These are phyloP conservation scores for Aurelia aurita DNA, from an alignment of 30 jellyfish, hydroid and myxozoan genomes.

Conservation along the genomic window DNA sequence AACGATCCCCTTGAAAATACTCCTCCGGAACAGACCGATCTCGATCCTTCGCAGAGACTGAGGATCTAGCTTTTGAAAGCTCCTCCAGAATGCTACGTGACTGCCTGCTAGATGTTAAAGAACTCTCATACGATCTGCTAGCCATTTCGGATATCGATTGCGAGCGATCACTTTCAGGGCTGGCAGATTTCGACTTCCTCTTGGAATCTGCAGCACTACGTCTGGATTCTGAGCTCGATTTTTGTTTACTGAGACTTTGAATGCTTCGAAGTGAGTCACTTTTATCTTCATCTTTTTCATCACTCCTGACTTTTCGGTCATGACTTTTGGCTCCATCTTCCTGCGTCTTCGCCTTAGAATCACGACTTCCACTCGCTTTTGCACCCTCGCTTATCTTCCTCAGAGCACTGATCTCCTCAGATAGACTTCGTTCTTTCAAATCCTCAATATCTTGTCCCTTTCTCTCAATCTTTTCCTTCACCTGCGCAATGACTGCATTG, in stretches of 20 bases:
- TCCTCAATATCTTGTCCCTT: not conserved
- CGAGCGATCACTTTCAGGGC: not conserved
- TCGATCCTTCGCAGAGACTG: not conserved
- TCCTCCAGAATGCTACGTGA: slow-evolving; percentile 13
- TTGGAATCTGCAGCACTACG: not conserved
- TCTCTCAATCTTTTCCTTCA: slow-evolving; percentile 13
- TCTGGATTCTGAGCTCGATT: slow-evolving; percentile 7
- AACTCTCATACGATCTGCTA: not conserved
- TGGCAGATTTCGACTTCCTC: not conserved
- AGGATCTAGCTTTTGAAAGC: not conserved
- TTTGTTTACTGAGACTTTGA: not conserved
- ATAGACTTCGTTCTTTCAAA: slow-evolving; percentile 25
- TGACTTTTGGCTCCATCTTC: not conserved
- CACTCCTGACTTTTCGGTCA: not conserved
- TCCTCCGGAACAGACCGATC: slow-evolving; percentile 27
- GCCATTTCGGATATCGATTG: not conserved
- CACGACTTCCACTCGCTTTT: not conserved
- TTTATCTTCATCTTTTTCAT: not conserved
- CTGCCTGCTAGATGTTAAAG: not conserved
- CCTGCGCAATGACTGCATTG: slow-evolving; percentile 7
- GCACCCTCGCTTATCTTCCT: slow-evolving; percentile 7
- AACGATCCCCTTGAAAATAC: slow-evolving; percentile 5
- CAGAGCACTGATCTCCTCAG: slow-evolving; percentile 57
- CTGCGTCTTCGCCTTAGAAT: not conserved
- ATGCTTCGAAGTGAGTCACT: not conserved